These are phyloP conservation scores for Mobula birostris DNA, from an alignment of 2,113 vertebrate genomes.

Conservation along the genomic window DNA sequence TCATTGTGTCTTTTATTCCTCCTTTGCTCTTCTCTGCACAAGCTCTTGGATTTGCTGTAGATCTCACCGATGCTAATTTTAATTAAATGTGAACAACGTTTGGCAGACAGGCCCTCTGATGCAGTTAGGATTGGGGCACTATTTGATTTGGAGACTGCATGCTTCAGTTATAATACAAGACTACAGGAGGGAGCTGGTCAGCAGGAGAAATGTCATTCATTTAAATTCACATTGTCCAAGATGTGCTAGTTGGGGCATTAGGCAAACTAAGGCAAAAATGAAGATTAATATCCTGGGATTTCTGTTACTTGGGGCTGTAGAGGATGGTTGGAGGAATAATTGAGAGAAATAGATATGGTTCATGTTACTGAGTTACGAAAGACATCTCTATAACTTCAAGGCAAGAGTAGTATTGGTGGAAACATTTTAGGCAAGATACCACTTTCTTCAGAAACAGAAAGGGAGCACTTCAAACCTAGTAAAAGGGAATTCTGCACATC, in stretches of 20 bases:
- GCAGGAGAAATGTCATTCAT: not conserved
- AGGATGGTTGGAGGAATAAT: not conserved
- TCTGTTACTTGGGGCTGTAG: not conserved
- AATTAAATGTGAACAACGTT: not conserved
- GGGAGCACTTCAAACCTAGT: not conserved
- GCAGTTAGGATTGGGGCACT: not conserved
- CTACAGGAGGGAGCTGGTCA: not conserved
- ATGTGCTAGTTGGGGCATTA: no score
- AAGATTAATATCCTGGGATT: not conserved
- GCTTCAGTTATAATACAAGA: not conserved
- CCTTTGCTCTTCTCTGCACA: not conserved
- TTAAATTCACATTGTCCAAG: not conserved
- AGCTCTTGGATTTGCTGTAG: not conserved
- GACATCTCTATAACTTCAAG: not conserved
- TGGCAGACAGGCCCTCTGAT: not conserved
- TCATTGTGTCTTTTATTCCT: not conserved
- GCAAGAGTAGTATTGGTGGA: not conserved
- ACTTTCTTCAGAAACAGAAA: not conserved
- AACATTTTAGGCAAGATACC: not conserved
- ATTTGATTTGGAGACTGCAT: not conserved
- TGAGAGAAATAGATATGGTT: not conserved
- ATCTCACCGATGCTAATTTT: not conserved
- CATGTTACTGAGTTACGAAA: not conserved
- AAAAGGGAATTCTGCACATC: not conserved
- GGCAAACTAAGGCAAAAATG: not conserved